Evolutionary conservation across 1,140 invertebrate species (phyloP).

Genomic region (Ips nitidus): DNA sequence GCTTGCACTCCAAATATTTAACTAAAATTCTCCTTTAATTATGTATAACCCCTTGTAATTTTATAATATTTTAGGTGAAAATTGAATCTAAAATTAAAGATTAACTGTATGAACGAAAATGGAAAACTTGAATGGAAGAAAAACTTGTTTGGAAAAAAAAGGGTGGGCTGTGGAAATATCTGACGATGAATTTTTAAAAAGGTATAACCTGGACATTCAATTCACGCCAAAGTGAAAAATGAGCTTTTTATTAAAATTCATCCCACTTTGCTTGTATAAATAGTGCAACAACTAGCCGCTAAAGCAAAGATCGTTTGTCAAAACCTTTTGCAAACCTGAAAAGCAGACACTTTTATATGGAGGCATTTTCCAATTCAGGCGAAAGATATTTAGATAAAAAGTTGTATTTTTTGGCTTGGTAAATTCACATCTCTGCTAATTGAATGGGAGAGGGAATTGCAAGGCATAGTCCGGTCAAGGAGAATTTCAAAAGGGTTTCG

Average conservation of each 20-base stretch:
- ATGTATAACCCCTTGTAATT: too few species aligned
- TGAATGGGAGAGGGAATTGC: background rate
- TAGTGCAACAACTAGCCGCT: background rate
- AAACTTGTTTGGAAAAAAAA: too few species aligned
- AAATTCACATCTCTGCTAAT: background rate
- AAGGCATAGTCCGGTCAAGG: background rate
- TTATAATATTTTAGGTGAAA: too few species aligned
- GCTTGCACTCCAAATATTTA: too few species aligned
- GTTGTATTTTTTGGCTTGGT: background rate
- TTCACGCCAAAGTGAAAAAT: background rate
- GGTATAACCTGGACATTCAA: background rate
- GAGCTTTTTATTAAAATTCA: background rate
- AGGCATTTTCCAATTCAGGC: background rate
- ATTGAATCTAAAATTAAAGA: too few species aligned
- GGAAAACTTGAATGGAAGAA: too few species aligned
- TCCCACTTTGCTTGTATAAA: background rate
- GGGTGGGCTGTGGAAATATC: too few species aligned
- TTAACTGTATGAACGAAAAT: too few species aligned
- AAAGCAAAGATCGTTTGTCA: too few species aligned
- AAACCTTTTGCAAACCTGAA: background rate
- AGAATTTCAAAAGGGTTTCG: conserved; percentile 6
- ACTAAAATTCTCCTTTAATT: too few species aligned
- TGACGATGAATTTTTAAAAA: background rate
- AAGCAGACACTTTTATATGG: background rate
- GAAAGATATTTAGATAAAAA: background rate